A percentile compares a stretch with the other conserved stretches of the same genome.
phyloP scores from a whole-genome alignment of 2,797 vertebrate species.

The Melanotaenia nigrans region DNA sequence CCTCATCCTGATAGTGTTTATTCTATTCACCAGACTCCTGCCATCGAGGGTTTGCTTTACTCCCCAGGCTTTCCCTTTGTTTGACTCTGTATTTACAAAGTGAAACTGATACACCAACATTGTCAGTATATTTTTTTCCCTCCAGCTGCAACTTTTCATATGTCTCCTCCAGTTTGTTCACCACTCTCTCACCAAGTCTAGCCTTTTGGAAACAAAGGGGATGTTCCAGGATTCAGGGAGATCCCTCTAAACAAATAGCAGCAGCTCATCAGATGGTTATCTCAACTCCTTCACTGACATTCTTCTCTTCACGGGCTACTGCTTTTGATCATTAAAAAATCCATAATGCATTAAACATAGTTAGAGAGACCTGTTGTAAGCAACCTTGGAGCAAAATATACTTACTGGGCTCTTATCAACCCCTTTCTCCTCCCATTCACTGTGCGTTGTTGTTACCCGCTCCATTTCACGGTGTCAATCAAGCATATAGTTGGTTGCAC shows the following conservation, averaged over 20 bases:
- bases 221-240: conserved; percentile 40
- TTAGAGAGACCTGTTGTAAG: conserved; percentile 16
- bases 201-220: conserved; percentile 21
- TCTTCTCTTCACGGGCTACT: conserved; percentile 10
- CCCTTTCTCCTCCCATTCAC: conserved; percentile 4
- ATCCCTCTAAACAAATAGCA: conserved; percentile 61
- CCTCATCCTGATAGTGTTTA: conserved; percentile 34
- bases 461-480: conserved; percentile 60
- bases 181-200: conserved; percentile 20
- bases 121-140: conserved; percentile 12
- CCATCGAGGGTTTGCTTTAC: conserved; percentile 32
- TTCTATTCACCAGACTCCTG: conserved; percentile 14
- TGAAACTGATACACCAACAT: conserved; percentile 45
- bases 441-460: conserved; percentile 28
- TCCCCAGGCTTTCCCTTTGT: conserved; percentile 23
- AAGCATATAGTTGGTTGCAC: conserved; percentile 43
- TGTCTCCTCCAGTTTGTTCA: conserved; percentile 44
- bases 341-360: conserved; percentile 7
- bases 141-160: conserved; percentile 31
- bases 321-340: conserved; percentile 24
- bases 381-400: conserved; percentile 21
- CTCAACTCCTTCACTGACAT: conserved; percentile 23
- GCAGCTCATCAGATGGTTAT: conserved; percentile 44
- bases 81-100: conserved; percentile 33
- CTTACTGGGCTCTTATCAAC: conserved; percentile 35